A percentile compares a stretch with the other conserved stretches of the same genome.
These are phyloP conservation scores for Paralinhomoeus sp. DNA, from an alignment of 2,888 invertebrate genomes.

Conservation along the genomic window DNA sequence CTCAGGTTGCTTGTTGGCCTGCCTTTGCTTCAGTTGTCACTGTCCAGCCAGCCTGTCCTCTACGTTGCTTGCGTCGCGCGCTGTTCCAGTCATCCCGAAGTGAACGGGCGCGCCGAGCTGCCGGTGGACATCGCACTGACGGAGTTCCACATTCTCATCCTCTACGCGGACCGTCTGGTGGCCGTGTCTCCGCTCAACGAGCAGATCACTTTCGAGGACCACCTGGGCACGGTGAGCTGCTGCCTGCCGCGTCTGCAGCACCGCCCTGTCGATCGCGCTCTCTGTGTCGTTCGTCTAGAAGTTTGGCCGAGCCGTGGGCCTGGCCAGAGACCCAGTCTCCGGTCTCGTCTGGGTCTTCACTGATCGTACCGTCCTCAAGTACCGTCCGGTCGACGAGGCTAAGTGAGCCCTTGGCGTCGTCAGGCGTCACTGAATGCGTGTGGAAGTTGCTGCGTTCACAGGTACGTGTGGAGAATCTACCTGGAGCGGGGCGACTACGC, in stretches of 20 bases:
- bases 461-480: conserved; percentile 4
- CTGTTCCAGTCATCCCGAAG: not conserved
- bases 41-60: not conserved
- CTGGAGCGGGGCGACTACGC: conserved; percentile 2
- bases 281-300: not conserved
- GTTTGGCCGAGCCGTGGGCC: not conserved
- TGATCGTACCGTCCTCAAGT: conserved; percentile 1
- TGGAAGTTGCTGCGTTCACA: not conserved
- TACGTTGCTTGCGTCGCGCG: not conserved
- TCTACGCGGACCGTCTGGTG: not conserved
- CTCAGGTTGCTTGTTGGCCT: not conserved
- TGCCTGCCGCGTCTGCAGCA: too few relatives aligned
- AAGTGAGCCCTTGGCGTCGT: not conserved
- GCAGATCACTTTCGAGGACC: conserved; percentile 3
- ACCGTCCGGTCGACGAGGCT: conserved; percentile 1
- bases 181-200: conserved; percentile 4
- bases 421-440: too few relatives aligned
- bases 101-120: not conserved
- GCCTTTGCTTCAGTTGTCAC: not conserved
- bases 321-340: conserved; percentile 1
- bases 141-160: conserved; percentile 1
- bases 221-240: not conserved
- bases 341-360: conserved; percentile 5
- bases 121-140: conserved; percentile 1
- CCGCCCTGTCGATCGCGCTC: not conserved